A percentile compares a stretch with the other conserved stretches of the same genome.
Conservation (phyloP, 2,113 vertebrate species). For the Chloroceryle aenea region DNA sequence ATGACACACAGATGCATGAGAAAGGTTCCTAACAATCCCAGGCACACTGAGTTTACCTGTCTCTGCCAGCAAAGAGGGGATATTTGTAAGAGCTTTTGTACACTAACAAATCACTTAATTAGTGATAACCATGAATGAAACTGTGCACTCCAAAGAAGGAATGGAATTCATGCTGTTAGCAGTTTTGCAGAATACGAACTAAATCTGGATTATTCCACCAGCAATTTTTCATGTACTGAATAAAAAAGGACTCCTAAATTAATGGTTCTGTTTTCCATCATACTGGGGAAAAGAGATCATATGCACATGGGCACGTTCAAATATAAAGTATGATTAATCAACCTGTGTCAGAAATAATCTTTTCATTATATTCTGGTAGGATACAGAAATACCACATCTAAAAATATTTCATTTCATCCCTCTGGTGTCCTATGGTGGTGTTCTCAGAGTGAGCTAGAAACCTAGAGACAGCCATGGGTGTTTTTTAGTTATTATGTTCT, state of each 20-base stretch:
- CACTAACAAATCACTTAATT: not conserved
- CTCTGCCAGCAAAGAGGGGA: not conserved
- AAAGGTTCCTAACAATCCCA: not conserved
- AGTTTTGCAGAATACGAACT: not conserved
- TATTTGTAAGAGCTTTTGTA: not conserved
- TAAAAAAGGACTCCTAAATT: not conserved
- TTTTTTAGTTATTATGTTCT: not conserved
- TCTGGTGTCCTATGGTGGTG: not conserved
- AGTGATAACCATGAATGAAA: not conserved
- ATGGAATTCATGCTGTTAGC: not conserved
- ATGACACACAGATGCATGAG: accelerated
- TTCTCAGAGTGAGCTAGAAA: not conserved
- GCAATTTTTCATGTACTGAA: not conserved
- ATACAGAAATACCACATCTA: not conserved
- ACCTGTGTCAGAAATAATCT: not conserved
- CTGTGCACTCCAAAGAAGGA: not conserved
- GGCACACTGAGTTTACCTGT: accelerated
- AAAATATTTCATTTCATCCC: not conserved
- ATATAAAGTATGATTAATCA: not conserved
- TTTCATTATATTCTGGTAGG: not conserved
- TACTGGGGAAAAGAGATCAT: not conserved
- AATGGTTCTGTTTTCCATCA: not conserved
- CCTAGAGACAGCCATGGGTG: not conserved
- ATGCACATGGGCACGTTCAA: not conserved
- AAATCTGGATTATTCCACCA: not conserved